Evolutionary conservation across 2,888 invertebrate species (phyloP), one percentile per base, ranked within the genome.

Genomic region (Nomada ruficornis): DNA sequence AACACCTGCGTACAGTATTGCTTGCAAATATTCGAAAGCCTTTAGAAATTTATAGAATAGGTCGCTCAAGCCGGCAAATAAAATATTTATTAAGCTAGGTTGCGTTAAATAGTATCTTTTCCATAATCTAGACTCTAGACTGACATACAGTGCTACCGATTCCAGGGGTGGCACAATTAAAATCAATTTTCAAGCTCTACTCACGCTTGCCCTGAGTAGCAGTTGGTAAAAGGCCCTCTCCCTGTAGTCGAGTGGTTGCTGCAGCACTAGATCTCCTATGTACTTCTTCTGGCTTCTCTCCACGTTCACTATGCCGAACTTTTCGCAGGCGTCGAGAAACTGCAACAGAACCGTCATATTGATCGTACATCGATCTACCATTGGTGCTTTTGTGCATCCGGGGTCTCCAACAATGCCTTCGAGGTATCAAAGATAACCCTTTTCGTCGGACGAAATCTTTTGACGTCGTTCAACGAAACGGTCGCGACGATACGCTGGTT

Each of bases 191-290:
- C 68, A 55, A 82, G 83, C 64, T 84, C 63, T 80, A 95, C 96
- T 96, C 94, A 98, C 97, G 82, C 96, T 96, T 55, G 98, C 97
- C 88, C 95, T 95, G 23, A 98, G 94, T 79, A 96, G 95, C 85
- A 98, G 96, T 91, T 97, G 96, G 92, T 97, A 97, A 91, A 96
- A 96, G 92, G 96, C 96, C 85, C 96, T 96, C 81, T 96, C 95
- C 87, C 96, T 96, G 93, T 98, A 98, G 94, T 98, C 96, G 79
- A 98, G 94, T 18, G 95, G 95, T 86, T 95, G 95, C 86, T 95
- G 95, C 73, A 98, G 94, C 70, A 97, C 95, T 78, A 98, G 94
- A 2, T 96, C 96, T 1, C 98, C 98, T n/a, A 95, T 95, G 91
- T 96, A 96, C 71, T 95, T 94, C 88, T 96, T 96, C 55, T 97